These are phyloP conservation scores for Mustela nigripes DNA, from an alignment of 2,113 vertebrate genomes.

Conservation along the genomic window DNA sequence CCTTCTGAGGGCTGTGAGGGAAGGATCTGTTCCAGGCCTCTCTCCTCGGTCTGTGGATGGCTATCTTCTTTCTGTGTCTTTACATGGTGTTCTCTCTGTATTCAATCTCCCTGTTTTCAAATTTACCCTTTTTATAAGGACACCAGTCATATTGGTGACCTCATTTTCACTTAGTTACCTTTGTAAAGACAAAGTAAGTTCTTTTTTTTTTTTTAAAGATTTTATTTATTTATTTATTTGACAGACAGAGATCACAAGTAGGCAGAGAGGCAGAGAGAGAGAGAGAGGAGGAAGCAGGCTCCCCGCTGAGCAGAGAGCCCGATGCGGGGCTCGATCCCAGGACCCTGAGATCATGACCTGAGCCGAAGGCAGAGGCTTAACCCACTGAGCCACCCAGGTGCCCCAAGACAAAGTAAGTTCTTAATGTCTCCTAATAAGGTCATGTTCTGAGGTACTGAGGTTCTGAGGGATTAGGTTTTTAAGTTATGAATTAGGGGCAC, in stretches of 20 bases:
- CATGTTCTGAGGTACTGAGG: not conserved
- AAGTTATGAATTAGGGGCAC: not conserved
- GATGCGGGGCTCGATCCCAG: too few species aligned
- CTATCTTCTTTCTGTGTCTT: not conserved
- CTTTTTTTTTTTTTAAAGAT: not conserved
- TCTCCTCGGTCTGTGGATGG: not conserved
- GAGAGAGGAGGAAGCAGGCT: too few species aligned
- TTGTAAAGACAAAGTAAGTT: not conserved
- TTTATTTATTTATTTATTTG: too few species aligned
- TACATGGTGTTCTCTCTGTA: not conserved
- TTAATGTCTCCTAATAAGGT: not conserved
- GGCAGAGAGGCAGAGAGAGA: too few species aligned
- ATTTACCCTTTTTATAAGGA: not conserved
- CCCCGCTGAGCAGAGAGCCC: too few species aligned
- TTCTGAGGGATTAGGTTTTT: not conserved
- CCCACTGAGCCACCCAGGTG: too few species aligned
- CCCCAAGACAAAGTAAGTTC: not conserved
- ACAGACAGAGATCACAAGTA: too few species aligned
- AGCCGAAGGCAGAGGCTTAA: too few species aligned
- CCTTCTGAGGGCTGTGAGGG: not conserved
- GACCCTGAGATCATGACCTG: too few species aligned
- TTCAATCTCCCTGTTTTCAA: not conserved
- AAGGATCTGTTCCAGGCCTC: not conserved
- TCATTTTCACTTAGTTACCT: slow-evolving; percentile 20
- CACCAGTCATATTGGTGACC: not conserved